Conservation (phyloP, 30 jellyfish, hydroid and myxozoan genomes). For the Haliclystus octoradiatus region DNA sequence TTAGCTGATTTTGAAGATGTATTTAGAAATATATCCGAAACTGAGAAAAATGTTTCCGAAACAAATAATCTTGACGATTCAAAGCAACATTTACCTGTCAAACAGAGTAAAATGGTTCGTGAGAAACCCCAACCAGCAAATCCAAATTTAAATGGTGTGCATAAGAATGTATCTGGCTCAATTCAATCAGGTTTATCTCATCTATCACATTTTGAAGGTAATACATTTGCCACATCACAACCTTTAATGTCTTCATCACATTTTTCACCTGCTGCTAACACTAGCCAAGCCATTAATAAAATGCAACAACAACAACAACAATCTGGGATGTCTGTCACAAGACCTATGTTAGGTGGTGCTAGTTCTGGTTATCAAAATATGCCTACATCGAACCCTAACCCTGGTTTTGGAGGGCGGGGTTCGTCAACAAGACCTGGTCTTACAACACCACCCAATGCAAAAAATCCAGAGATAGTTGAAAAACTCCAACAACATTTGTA, state of each 20-base stretch:
- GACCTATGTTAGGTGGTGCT: neutral
- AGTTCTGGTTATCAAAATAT: neutral
- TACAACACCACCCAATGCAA: constrained; percentile 23
- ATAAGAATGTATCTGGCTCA: neutral
- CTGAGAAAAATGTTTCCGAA: neutral
- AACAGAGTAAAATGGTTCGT: neutral
- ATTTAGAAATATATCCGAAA: constrained; percentile 46
- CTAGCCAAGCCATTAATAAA: neutral
- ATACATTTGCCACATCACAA: neutral
- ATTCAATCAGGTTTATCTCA: neutral
- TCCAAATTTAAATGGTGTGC: neutral
- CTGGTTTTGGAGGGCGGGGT: constrained; percentile 4
- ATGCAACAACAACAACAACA: neutral
- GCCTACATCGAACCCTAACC: neutral
- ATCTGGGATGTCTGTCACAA: neutral
- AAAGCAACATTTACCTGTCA: neutral
- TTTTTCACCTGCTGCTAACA: neutral
- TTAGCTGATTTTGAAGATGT: constrained; percentile 67
- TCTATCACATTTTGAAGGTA: neutral
- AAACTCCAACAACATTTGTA: constrained; percentile 49
- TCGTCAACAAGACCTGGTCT: constrained; percentile 26
- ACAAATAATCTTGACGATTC: neutral
- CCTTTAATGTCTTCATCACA: neutral
- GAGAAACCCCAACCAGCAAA: neutral
- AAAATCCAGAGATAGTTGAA: constrained; percentile 59